phyloP scores from a whole-genome alignment of 1,140 invertebrate genomes.

The Calosoma granatense region DNA sequence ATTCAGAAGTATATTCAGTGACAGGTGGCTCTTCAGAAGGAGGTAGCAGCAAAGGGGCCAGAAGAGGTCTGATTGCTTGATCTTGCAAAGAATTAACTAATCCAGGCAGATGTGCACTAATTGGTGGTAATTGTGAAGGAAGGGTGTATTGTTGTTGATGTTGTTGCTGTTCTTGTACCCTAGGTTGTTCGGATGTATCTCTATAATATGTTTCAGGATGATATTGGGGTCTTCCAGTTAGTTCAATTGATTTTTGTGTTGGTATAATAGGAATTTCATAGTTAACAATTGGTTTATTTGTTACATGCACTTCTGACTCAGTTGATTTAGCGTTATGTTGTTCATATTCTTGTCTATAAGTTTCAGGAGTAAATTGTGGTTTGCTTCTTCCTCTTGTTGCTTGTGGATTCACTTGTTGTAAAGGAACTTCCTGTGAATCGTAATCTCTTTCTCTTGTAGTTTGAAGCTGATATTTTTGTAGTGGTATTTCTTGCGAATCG shows the following conservation, averaged over 20 bases:
- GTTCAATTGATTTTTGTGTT: too few species aligned
- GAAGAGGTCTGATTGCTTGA: conserved; percentile 26
- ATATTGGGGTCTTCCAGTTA: too few species aligned
- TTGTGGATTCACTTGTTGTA: too few species aligned
- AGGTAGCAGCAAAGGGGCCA: conserved; percentile 21
- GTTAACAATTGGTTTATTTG: not conserved
- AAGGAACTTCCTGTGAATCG: too few species aligned
- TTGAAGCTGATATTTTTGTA: too few species aligned
- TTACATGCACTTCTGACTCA: not conserved
- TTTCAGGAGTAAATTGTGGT: not conserved
- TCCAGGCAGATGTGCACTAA: conserved; percentile 44
- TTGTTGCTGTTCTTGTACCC: conserved; percentile 9
- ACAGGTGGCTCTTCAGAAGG: conserved; percentile 12
- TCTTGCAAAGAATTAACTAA: conserved; percentile 50
- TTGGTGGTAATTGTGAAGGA: conserved; percentile 32
- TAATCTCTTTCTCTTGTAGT: too few species aligned
- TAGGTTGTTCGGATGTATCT: conserved; percentile 8
- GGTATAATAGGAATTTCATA: not conserved
- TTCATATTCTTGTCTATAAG: not conserved
- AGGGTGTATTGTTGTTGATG: conserved; percentile 28
- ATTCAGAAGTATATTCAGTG: conserved; percentile 23
- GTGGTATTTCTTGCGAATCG: too few species aligned
- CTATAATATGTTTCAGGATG: not conserved
- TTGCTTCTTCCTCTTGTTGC: too few species aligned
- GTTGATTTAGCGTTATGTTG: not conserved